phyloP scores from a whole-genome alignment of 2,797 vertebrate genomes.

The Muraenolepis orangiensis region DNA sequence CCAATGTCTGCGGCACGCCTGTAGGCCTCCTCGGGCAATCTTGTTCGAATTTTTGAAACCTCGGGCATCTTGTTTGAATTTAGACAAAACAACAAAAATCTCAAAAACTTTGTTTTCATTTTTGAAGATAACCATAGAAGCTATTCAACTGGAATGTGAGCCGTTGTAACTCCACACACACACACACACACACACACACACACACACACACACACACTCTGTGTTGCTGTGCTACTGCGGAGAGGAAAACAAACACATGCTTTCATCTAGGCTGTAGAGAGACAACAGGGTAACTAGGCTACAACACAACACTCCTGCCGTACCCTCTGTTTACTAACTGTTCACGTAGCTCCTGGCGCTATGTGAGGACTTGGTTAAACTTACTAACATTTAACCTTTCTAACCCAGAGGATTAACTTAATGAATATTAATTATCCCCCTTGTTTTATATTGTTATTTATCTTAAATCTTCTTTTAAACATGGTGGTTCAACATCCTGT shows the following conservation, averaged over 20 bases:
- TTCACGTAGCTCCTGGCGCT: constrained; percentile 22
- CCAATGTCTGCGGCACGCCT: background rate
- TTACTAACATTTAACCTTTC: too few species aligned
- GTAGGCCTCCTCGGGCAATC: background rate
- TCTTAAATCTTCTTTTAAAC: background rate
- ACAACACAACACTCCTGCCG: background rate
- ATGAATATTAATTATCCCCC: background rate
- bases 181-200: too few species aligned
- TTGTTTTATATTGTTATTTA: background rate
- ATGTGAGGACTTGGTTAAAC: constrained; percentile 31
- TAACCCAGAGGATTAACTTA: too few species aligned
- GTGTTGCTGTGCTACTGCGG: background rate
- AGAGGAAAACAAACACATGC: background rate
- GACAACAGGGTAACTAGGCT: constrained; percentile 11
- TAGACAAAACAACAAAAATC: background rate
- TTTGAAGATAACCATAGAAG: background rate
- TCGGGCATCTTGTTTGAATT: too few species aligned
- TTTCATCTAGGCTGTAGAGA: constrained; percentile 4
- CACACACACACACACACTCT: too few species aligned
- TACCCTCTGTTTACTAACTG: constrained; percentile 26
- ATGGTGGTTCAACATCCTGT: constrained; percentile 5
- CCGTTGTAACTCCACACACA: background rate
- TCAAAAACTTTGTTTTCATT: background rate
- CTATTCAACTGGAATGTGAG: background rate
- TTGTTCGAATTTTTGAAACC: too few species aligned